A percentile compares a stretch with the other conserved stretches of the same genome.
Evolutionary conservation across 2,888 invertebrate species (phyloP).

Genomic region (Netelia inedita): DNA sequence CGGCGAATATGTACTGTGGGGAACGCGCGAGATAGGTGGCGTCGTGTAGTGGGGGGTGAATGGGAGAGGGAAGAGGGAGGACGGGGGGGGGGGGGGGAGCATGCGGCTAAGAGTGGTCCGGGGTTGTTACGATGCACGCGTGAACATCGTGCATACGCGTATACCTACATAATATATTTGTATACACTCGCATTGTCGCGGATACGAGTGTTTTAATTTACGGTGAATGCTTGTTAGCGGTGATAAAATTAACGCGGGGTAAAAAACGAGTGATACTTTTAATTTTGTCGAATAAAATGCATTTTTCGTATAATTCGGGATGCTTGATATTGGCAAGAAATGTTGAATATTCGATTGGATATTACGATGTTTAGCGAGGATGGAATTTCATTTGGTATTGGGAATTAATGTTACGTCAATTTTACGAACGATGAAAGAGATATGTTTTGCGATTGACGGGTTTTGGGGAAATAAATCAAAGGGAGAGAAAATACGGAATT

Average conservation of each 20-base stretch:
- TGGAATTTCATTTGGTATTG: background rate
- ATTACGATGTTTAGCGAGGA: background rate
- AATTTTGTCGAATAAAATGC: background rate
- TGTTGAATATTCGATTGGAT: background rate
- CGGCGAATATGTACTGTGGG: conserved; percentile 29
- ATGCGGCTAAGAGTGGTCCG: background rate
- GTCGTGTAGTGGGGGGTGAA: background rate
- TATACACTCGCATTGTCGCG: background rate
- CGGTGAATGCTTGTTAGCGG: conserved; percentile 2
- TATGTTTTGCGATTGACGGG: background rate
- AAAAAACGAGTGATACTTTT: background rate
- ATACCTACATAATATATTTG: conserved; percentile 15
- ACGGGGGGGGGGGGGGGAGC: no score
- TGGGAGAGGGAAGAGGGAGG: background rate
- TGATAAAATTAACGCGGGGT: background rate
- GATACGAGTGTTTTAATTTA: conserved; percentile 15
- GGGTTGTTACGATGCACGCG: conserved; percentile 14
- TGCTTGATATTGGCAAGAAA: background rate
- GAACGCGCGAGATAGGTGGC: background rate
- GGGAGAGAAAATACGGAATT: background rate
- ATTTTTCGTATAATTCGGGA: background rate
- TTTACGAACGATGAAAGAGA: background rate
- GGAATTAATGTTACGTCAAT: background rate
- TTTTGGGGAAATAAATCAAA: background rate
- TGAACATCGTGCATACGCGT: conserved; percentile 18